phyloP scores from a whole-genome alignment of 2,113 vertebrate genomes.

The Pao palembangensis region DNA sequence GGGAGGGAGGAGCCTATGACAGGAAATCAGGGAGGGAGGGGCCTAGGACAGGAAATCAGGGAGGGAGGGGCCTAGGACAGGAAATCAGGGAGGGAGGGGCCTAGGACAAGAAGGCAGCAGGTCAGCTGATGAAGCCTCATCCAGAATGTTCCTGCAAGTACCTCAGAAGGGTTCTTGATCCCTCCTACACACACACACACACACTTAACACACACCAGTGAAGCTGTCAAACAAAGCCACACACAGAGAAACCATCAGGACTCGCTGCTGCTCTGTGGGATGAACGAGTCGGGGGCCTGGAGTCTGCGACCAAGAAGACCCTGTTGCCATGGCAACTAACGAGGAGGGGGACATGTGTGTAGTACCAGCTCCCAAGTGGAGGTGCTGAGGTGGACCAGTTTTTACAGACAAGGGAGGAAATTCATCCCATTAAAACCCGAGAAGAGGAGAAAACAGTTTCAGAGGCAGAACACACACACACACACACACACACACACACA shows the following conservation, averaged over 20 bases:
- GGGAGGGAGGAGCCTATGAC: too few relatives aligned
- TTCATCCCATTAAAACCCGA: neutral
- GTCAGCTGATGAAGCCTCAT: too few relatives aligned
- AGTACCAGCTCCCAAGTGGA: neutral
- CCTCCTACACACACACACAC: neutral
- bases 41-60: too few relatives aligned
- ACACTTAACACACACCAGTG: neutral
- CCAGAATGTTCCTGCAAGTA: too few relatives aligned
- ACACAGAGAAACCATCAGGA: slow-evolving; percentile 15
- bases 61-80: too few relatives aligned
- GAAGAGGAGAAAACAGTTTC: slow-evolving; percentile 10
- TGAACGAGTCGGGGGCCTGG: slow-evolving; percentile 15
- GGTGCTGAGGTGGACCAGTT: slow-evolving; percentile 19
- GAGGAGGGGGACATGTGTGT: slow-evolving; percentile 18
- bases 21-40: too few relatives aligned
- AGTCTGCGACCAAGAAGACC: slow-evolving; percentile 26
- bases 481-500: slow-evolving; percentile 5
- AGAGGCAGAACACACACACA: slow-evolving; percentile 10
- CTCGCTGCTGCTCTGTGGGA: neutral
- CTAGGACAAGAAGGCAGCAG: too few relatives aligned
- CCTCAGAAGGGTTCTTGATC: too few relatives aligned
- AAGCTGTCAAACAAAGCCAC: neutral
- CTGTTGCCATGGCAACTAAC: slow-evolving; percentile 56
- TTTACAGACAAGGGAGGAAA: neutral
- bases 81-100: too few relatives aligned